Conservation (phyloP, 2,113 vertebrate species). For the Hystrix brachyura region DNA sequence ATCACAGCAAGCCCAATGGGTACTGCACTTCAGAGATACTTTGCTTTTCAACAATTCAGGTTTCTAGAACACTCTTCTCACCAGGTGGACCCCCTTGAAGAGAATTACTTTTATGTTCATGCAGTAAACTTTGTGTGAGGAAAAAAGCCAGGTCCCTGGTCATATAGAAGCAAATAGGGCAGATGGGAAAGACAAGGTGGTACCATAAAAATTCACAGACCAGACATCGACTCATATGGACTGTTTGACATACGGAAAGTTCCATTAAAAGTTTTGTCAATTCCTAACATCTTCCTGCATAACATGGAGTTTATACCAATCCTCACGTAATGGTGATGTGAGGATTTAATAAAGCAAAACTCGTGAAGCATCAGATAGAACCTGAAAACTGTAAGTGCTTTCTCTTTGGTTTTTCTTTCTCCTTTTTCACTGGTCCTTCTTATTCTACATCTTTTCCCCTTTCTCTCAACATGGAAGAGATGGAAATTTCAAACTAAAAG, state of each 20-base stretch:
- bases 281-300: background rate
- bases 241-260: background rate
- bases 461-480: background rate
- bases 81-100: background rate
- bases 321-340: rapidly evolving
- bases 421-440: background rate
- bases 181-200: background rate
- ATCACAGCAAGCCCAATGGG: background rate
- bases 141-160: background rate
- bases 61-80: background rate
- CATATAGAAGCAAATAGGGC: background rate
- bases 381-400: background rate
- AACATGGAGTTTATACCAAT: background rate
- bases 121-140: background rate
- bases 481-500: background rate
- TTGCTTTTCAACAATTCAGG: background rate
- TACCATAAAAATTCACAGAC: background rate
- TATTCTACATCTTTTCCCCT: background rate
- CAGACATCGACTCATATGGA: background rate
- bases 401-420: background rate
- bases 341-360: background rate
- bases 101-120: background rate
- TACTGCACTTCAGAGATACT: background rate
- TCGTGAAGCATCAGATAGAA: background rate
- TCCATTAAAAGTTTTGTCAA: background rate